Evolutionary conservation across 2,797 vertebrate species (phyloP), one percentile per base, ranked within the genome.

Genomic region (Melanogrammus aeglefinus): DNA sequence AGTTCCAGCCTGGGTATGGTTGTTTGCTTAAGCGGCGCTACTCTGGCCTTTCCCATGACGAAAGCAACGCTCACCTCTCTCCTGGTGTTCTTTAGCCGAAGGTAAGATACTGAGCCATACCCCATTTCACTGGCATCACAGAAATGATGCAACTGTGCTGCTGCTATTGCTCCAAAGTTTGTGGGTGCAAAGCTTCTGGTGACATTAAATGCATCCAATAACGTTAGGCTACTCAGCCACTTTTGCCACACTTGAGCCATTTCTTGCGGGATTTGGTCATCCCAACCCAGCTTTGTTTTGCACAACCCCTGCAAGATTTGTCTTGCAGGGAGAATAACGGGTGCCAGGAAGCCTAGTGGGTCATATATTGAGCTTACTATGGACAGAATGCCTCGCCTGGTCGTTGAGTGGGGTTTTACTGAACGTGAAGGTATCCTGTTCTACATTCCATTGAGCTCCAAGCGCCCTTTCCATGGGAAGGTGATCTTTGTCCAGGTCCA

Each of bases 381-480:
- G 29, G 31, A 72, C 7, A 72, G 31, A 1, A 72, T 72, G 5
- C 29, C 70, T 12, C 29, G 27, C 35, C 31, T 12, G 1, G 70
- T 72, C 2, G 1, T 2, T 29, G 70, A 14, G 4, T 72, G 70
- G 12, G 2, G 10, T 14, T 72, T 72, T 5, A 72, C 14, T 16
- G 29, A 72, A 29, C 12, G 29, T 35, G 31, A 72, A 35, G 24
- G 27, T 72, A 14, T 72, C 71, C 29, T 72, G 14, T 35, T 35
- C 31, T 14, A 35, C 75, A 63, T n/a, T n/a, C n/a, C n/a, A n/a
- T 18, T 76, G 75, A 16, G 33, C 31, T 0, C 75, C 47, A 35
- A 76, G 29, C 5, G n/a, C 31, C 14, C 75, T 31, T 63, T 63
- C 75, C 41, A 33, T 76, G 57, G 44, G 57, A n/a, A 63, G 57